Evolutionary conservation across 2,113 vertebrate species (phyloP).

Genomic region (Tupaia chinensis): DNA sequence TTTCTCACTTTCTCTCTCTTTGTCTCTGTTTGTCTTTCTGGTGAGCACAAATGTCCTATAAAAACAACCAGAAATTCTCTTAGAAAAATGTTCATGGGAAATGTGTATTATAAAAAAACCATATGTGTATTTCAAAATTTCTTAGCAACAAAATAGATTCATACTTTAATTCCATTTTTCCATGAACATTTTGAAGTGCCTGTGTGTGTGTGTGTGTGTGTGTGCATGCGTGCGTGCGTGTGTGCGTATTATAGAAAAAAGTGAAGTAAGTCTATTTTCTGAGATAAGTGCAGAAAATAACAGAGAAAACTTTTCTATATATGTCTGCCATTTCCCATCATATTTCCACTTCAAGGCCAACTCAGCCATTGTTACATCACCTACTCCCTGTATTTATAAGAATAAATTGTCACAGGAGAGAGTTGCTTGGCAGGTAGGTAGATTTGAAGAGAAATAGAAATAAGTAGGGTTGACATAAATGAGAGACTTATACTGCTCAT

Average conservation of each 20-base stretch:
- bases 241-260: background rate
- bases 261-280: background rate
- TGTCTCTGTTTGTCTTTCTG: no score
- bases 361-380: background rate
- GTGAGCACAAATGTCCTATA: no score
- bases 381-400: background rate
- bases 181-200: no score
- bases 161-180: no score
- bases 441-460: constrained; percentile 6
- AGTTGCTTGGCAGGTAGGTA: background rate
- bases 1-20: no score
- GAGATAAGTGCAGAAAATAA: background rate
- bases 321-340: background rate
- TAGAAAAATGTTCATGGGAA: no score
- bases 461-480: background rate
- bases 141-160: no score
- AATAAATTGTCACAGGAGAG: background rate
- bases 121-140: no score
- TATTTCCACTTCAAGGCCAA: background rate
- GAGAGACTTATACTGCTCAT: background rate
- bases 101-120: no score
- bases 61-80: no score
- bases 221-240: background rate
- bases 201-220: background rate
- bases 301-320: background rate